Base-by-base conservation (phyloP, 2,797 vertebrate genomes). In the Xiphorhynchus erythropygius region DNA sequence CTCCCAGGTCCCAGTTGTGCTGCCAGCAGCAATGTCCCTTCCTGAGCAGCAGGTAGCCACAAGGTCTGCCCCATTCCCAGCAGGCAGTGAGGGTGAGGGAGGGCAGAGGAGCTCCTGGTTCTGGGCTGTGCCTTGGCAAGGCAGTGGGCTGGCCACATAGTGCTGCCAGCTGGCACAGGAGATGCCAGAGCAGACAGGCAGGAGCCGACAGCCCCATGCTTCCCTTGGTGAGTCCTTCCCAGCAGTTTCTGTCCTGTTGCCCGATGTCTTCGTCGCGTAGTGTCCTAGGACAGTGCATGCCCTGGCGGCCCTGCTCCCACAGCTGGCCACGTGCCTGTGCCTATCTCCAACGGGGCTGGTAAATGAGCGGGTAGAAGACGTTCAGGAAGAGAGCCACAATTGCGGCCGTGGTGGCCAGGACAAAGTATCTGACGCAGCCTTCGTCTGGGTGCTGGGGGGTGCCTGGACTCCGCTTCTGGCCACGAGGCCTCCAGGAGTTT, bases 351-450 rank as follows among this genome's bases (percentile, higher is more conserved):
- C 86, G 97, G 71, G 97, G 97, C 97, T 98, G 98, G 97, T 98
- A 98, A 75, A 99, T 97, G 81, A 99, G 97, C 1, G 99, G 98
- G 96, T 99, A 99, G 96, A 99, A 95, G 95, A 99, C 68, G 9
- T 99, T 99, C 92, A 99, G 96, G 81, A 99, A 96, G 78, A 99
- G 98, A 27, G 99, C 99, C 83, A 99, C 98, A 70, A 99, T 96
- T 42, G 99, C 99, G 1, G 98, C 98, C 62, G 99, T 85, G 18
- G 99, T 99, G 94, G 98, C 99, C 92, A 99, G 96, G 90, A 99
- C 98, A 97, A 99, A 99, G 94, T 99, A 99, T 97, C 98, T 98
- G 90, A 99, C 95, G 30, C 98, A 98, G 97, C 99, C 98, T 86
- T 99, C 98, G 1, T 99, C 99, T 9, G 98, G 97, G 96, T 98